Evolutionary conservation across 2,797 vertebrate species (phyloP), one percentile per base, ranked within the genome.

Genomic region (Labeo calbasu): DNA sequence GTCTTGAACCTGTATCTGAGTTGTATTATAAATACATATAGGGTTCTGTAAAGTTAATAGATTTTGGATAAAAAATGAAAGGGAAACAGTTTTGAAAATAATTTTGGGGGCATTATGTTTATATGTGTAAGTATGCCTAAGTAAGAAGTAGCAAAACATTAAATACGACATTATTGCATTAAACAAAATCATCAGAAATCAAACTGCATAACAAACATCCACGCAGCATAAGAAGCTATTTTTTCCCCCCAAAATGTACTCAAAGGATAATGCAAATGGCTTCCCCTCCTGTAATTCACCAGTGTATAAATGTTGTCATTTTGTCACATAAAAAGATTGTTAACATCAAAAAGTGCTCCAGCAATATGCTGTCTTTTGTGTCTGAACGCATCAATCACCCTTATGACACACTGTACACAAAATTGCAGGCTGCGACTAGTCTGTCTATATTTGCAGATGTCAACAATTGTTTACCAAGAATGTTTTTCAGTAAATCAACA

Each of bases 281-380:
- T 43, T 84, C 59, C 50, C 57, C 59, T 83, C 61, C 36, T 85
- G 81, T 88, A 84, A 86, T 85, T 68, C 86, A 79, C 77, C 36
- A 6, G 85, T 85, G 86, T 81, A 63, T 81, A 79, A 82, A 81
- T 71, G 70, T 82, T 88, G 85, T 85, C 87, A 88, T 88, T 88
- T 85, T 85, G 83, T 86, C 88, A 89, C 87, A 87, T 85, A 65
- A 89, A 88, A 89, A 84, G 82, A 51, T 53, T 85, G 83, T 86
- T 86, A 84, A 76, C 88, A 86, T 89, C 78, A 88, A 82, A 85
- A 86, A 86, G 72, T 88, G 81, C 75, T 73, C 50, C 25, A 57
- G 85, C 82, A 81, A 84, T 87, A 85, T 82, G 82, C 85, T 79
- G 72, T 85, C 79, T 88, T 76, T 86, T 83, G 79, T 80, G 84